Conservation (phyloP, 2,113 vertebrate genomes). For the Psammodynastes pulverulentus region DNA sequence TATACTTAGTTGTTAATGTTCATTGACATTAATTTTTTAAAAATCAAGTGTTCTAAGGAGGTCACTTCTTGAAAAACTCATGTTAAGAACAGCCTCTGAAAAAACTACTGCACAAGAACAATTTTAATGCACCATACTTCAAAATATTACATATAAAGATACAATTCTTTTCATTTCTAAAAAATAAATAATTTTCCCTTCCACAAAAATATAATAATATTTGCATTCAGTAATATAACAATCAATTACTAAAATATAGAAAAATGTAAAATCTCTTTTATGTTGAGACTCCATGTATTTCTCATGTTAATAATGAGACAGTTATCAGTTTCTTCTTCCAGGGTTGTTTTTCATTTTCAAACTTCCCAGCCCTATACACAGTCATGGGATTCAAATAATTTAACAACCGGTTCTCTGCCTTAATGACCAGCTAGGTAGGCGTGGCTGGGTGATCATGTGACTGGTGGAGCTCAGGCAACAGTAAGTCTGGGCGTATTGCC, state of each 20-base stretch:
- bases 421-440: too few relatives aligned
- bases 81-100: constrained; percentile 40
- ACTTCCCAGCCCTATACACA: background rate
- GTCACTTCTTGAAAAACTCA: constrained; percentile 39
- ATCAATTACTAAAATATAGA: background rate
- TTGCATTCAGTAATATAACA: background rate
- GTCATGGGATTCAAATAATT: too few relatives aligned
- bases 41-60: constrained; percentile 36
- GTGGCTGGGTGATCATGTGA: too few relatives aligned
- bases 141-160: background rate
- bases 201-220: background rate
- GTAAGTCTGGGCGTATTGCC: too few relatives aligned
- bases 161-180: background rate
- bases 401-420: too few relatives aligned
- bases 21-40: constrained; percentile 49
- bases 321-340: background rate
- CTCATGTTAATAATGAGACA: background rate
- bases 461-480: too few relatives aligned
- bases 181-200: background rate
- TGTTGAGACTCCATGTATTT: background rate
- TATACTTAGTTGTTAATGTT: constrained; percentile 61
- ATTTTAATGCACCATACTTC: background rate
- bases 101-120: background rate
- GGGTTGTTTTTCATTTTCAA: background rate
- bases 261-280: background rate